These are phyloP conservation scores for Asarcornis scutulata DNA, from an alignment of 2,113 vertebrate genomes.

Conservation along the genomic window DNA sequence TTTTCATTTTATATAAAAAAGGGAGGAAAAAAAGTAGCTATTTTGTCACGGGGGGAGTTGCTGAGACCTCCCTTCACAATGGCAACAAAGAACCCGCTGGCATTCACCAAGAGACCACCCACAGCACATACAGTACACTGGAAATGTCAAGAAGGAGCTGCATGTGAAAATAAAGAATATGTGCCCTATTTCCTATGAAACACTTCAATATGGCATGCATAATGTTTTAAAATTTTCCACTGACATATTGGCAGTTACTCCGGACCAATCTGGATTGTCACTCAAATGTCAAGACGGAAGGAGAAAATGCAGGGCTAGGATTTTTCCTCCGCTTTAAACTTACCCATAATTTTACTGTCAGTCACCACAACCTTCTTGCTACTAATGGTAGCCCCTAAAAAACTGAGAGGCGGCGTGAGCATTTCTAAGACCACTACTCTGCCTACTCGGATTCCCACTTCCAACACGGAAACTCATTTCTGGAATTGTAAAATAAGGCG, in stretches of 20 bases:
- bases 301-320: background rate
- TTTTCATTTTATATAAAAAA: constrained; percentile 32
- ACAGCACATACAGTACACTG: background rate
- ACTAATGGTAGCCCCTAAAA: background rate
- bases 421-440: background rate
- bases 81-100: background rate
- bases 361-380: background rate
- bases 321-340: background rate
- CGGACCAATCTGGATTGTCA: constrained; percentile 11
- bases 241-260: constrained; percentile 12
- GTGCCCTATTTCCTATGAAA: constrained; percentile 35
- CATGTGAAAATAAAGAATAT: constrained; percentile 27
- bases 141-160: constrained; percentile 27
- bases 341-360: constrained; percentile 28
- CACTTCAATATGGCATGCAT: constrained; percentile 41
- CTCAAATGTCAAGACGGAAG: constrained; percentile 14
- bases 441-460: background rate
- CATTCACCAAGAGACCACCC: background rate
- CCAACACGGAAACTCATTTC: background rate
- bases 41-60: background rate
- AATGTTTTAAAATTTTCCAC: constrained; percentile 44
- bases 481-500: constrained; percentile 1
- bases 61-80: background rate
- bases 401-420: background rate
- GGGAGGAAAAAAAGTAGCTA: background rate